Conservation (phyloP, 2,888 invertebrate genomes). For the Drosophila maculinotata region DNA sequence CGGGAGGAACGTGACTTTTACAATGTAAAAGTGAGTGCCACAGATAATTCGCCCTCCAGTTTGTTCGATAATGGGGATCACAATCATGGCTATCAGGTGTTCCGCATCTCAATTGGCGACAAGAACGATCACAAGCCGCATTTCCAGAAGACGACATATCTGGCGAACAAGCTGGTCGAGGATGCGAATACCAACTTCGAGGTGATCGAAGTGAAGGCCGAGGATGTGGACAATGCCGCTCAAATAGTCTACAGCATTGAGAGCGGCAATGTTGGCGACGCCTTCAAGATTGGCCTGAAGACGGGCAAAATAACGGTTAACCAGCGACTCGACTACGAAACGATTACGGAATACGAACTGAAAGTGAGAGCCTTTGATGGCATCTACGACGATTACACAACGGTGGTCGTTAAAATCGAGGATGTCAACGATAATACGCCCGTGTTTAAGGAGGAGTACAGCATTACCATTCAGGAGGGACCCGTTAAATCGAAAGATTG, state of each 20-base stretch:
- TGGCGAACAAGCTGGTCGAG: conserved; percentile 91
- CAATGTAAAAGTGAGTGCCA: conserved; percentile 95
- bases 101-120: conserved; percentile 96
- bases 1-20: conserved; percentile 94
- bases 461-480: conserved; percentile 92
- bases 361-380: conserved; percentile 94
- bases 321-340: conserved; percentile 92
- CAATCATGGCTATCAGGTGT: conserved; percentile 92
- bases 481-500: conserved; percentile 88
- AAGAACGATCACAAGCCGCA: conserved; percentile 97
- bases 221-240: conserved; percentile 95
- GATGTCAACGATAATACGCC: conserved; percentile 98
- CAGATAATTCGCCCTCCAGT: conserved; percentile 95
- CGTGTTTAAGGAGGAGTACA: conserved; percentile 90
- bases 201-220: conserved; percentile 94
- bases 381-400: conserved; percentile 92
- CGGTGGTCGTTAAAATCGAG: conserved; percentile 93
- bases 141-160: conserved; percentile 91
- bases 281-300: conserved; percentile 93
- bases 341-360: conserved; percentile 93
- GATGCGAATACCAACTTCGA: conserved; percentile 93
- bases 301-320: conserved; percentile 95
- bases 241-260: conserved; percentile 94
- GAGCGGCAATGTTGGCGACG: conserved; percentile 93
- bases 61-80: conserved; percentile 88